A percentile compares a stretch with the other conserved stretches of the same genome.
These are phyloP conservation scores for Crotalus helleri DNA, from an alignment of 2,113 vertebrate species.

Conservation along the genomic window DNA sequence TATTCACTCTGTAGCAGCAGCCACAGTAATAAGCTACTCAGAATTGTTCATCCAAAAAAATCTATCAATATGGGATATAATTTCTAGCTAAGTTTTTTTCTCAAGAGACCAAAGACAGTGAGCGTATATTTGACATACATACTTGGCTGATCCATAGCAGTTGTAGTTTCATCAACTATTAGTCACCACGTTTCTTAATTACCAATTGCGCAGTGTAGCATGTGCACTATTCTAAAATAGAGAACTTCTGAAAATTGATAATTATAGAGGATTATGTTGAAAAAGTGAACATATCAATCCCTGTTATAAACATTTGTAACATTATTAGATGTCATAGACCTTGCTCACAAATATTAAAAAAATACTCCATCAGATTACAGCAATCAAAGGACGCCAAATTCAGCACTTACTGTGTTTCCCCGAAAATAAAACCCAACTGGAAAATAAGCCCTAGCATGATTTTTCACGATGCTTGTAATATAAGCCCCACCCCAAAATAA, in stretches of 20 bases:
- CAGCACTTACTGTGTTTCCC: too few relatives aligned
- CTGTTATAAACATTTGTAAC: background rate
- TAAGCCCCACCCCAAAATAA: too few relatives aligned
- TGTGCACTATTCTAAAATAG: background rate
- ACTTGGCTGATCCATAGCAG: background rate
- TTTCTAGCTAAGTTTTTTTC: background rate
- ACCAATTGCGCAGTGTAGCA: background rate
- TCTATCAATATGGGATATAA: background rate
- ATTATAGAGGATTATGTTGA: background rate
- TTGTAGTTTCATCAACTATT: background rate
- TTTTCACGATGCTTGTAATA: too few relatives aligned
- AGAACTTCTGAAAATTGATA: background rate
- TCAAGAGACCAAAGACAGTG: background rate
- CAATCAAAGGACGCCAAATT: background rate
- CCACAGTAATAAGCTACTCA: background rate
- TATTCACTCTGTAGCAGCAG: too few relatives aligned
- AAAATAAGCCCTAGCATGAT: too few relatives aligned
- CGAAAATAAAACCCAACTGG: too few relatives aligned
- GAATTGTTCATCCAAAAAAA: background rate
- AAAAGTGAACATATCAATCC: background rate
- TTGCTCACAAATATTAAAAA: background rate
- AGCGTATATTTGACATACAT: background rate
- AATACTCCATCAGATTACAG: background rate
- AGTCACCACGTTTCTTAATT: background rate
- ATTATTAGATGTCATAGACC: background rate